Conservation (phyloP, 2,888 invertebrate genomes). For the Clivina fossor region DNA sequence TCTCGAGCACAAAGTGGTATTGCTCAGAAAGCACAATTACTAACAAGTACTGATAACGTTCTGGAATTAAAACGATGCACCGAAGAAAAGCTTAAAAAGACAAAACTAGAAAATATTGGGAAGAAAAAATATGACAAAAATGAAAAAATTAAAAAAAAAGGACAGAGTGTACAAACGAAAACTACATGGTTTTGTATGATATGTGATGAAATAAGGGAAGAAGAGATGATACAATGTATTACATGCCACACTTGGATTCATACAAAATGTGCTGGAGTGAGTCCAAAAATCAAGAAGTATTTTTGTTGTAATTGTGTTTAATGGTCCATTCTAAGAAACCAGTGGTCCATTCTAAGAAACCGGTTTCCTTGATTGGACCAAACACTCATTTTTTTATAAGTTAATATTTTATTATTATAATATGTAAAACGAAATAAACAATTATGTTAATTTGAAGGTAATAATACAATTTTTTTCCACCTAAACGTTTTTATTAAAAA, state of each 20-base stretch:
- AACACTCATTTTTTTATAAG: conserved; percentile 27
- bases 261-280: conserved; percentile 28
- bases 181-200: conserved; percentile 14
- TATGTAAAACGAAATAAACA: conserved; percentile 30
- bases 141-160: neutral
- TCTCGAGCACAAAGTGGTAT: conserved; percentile 10
- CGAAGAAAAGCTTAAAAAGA: conserved; percentile 17
- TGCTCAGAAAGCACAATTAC: conserved; percentile 25
- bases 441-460: conserved; percentile 32
- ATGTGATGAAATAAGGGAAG: conserved; percentile 18
- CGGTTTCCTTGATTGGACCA: conserved; percentile 30
- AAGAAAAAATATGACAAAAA: conserved; percentile 4
- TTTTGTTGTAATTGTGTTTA: conserved; percentile 31
- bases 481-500: conserved; percentile 32
- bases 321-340: conserved; percentile 27
- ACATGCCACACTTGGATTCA: conserved; percentile 30
- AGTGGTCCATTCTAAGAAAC: conserved; percentile 32
- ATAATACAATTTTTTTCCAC: conserved; percentile 30
- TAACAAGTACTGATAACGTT: too few species aligned
- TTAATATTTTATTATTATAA: conserved; percentile 26
- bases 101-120: conserved; percentile 2
- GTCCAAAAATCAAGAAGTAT: conserved; percentile 28
- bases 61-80: too few species aligned
- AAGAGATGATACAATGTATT: conserved; percentile 32
- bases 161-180: neutral